A percentile compares a stretch with the other conserved stretches of the same genome.
Evolutionary conservation across 2,113 vertebrate genomes (phyloP).

Genomic region (Pogona vitticeps): DNA sequence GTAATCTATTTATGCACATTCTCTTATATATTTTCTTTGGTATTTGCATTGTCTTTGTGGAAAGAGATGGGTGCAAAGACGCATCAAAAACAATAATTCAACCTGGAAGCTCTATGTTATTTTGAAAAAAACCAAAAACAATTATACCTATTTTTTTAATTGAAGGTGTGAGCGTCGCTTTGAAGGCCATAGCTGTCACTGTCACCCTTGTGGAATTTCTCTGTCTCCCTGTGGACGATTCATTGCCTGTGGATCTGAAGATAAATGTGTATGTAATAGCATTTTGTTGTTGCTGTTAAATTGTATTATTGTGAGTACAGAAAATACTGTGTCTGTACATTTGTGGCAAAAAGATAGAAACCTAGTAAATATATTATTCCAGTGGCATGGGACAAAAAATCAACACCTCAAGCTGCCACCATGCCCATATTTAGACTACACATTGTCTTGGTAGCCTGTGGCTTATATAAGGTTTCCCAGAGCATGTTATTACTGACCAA

Average conservation of each 20-base stretch:
- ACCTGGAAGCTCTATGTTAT: not conserved
- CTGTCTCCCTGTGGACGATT: slow-evolving; percentile 87
- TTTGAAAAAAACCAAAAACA: not conserved
- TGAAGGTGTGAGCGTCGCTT: slow-evolving; percentile 85
- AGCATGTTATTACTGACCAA: not conserved
- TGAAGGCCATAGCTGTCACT: slow-evolving; percentile 79
- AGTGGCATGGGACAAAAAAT: not conserved
- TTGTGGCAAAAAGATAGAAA: not conserved
- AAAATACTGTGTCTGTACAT: not conserved
- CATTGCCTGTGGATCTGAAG: slow-evolving; percentile 87
- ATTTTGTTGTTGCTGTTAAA: slow-evolving; percentile 11
- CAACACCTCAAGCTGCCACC: not conserved
- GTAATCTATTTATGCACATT: not conserved
- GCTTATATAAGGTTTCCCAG: not conserved
- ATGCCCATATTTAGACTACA: not conserved
- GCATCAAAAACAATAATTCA: not conserved
- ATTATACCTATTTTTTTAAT: not conserved
- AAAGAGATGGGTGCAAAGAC: not conserved
- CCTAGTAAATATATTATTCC: not conserved
- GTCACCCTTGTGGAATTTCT: slow-evolving; percentile 79
- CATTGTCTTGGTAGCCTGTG: not conserved
- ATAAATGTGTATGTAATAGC: slow-evolving; percentile 80
- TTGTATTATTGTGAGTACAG: not conserved
- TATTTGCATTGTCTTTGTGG: not conserved
- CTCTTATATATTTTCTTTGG: not conserved